Base-by-base conservation (phyloP, 2,113 vertebrate species). In the Numenius arquata region DNA sequence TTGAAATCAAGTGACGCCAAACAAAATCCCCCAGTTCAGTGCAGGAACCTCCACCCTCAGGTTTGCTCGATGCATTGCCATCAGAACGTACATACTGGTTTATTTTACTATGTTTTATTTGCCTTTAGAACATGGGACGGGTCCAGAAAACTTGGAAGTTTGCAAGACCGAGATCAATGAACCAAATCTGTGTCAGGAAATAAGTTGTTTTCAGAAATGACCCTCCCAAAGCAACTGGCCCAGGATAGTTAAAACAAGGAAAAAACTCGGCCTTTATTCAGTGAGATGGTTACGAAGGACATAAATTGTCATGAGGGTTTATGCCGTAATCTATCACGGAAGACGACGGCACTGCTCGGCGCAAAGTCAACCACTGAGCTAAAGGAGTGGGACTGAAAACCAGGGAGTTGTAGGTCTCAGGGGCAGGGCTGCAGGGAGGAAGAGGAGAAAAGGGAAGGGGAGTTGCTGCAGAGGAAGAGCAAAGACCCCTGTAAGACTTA, bases 231-330 rank as follows among this genome's bases (percentile, higher is more conserved):
- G 56, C 29, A n/a, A 4, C 3, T 4, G 32, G 70, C 38, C 30
- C 43, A 55, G 50, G 72, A 19, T 1, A 25, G 36, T 15, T 2
- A 4, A 12, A 47, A 1, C 17, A 5, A 23, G 70, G 82, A 32
- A 65, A 16, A 34, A 17, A 0, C n/a, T 30, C 10, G 14, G 56
- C 72, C 76, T 26, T 6, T 0, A 2, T 7, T 38, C 22, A 18
- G 23, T 0, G 0, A 16, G 66, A 15, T 0, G 56, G 38, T 26
- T 56, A 32, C 56, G 15, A 40, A 5, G 4, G 61, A 5, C 23
- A 1, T 2, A 5, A 1, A 0, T 2, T 6, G 63, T 3, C 50
- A 3, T 0, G 11, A 13, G 17, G 1, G 6, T 20, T 8, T 1
- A 16, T 15, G 62, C 15, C 81, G n/a, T 3, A 2, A 19, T 0